Percentiles rank a stretch among this genome's conserved stretches.
These are phyloP conservation scores for Trachymyrmex septentrionalis DNA, from an alignment of 1,140 invertebrate species.

Conservation along the genomic window DNA sequence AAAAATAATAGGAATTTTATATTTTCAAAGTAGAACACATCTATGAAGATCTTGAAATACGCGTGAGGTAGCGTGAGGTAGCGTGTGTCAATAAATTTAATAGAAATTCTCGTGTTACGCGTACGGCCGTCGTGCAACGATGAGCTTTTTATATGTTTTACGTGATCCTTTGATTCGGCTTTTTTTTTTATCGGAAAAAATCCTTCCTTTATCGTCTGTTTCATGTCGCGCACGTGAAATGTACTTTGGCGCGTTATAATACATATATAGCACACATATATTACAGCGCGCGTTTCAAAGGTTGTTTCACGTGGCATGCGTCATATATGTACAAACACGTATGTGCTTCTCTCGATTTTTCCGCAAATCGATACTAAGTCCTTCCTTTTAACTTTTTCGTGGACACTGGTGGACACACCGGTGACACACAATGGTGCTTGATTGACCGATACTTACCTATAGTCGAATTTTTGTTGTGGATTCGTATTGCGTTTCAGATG, in stretches of 20 bases:
- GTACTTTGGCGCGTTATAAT: neutral
- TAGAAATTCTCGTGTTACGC: neutral
- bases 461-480: neutral
- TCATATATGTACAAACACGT: neutral
- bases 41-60: neutral
- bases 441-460: constrained; percentile 31
- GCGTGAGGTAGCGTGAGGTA: neutral
- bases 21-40: neutral
- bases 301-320: neutral
- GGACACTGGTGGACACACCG: too few species aligned
- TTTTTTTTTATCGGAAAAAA: neutral
- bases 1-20: neutral
- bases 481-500: constrained; percentile 9
- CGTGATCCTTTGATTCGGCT: constrained; percentile 5
- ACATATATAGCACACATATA: neutral
- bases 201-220: neutral
- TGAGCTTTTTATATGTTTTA: constrained; percentile 16
- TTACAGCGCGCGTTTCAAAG: constrained; percentile 3
- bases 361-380: constrained; percentile 23
- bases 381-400: constrained; percentile 9
- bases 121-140: neutral
- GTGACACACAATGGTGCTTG: constrained; percentile 23
- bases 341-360: neutral
- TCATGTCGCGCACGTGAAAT: neutral
- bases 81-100: constrained; percentile 9